A percentile compares a stretch with the other conserved stretches of the same genome.
These are phyloP conservation scores for Diuraphis noxia DNA, from an alignment of 1,140 invertebrate genomes.

Conservation along the genomic window DNA sequence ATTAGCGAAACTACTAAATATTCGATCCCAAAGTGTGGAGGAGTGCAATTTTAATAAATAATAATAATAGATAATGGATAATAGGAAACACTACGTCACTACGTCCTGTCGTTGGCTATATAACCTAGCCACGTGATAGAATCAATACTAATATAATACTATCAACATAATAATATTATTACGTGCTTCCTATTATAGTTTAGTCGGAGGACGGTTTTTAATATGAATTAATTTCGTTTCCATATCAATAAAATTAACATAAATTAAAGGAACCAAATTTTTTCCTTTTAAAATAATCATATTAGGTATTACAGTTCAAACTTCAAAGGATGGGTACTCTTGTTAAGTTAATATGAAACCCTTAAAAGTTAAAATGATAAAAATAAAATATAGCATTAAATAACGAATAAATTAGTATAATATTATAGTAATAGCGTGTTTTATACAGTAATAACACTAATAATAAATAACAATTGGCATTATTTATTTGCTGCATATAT, in stretches of 20 bases:
- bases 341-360: background rate
- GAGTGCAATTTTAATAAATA: background rate
- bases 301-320: background rate
- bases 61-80: background rate
- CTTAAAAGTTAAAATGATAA: too few species aligned
- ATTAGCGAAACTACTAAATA: background rate
- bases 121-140: background rate
- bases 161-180: background rate
- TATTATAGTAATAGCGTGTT: too few species aligned
- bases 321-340: background rate
- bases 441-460: background rate
- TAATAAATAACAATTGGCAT: too few species aligned
- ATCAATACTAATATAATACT: background rate
- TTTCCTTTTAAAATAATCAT: background rate
- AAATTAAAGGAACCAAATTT: background rate
- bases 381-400: too few species aligned
- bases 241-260: background rate
- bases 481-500: background rate
- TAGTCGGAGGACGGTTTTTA: too few species aligned
- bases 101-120: background rate
- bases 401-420: too few species aligned
- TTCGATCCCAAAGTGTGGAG: background rate
- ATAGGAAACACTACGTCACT: too few species aligned
- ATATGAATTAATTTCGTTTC: background rate
- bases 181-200: background rate